Conservation (phyloP, 2,113 vertebrate genomes). For the Butorides virescens region DNA sequence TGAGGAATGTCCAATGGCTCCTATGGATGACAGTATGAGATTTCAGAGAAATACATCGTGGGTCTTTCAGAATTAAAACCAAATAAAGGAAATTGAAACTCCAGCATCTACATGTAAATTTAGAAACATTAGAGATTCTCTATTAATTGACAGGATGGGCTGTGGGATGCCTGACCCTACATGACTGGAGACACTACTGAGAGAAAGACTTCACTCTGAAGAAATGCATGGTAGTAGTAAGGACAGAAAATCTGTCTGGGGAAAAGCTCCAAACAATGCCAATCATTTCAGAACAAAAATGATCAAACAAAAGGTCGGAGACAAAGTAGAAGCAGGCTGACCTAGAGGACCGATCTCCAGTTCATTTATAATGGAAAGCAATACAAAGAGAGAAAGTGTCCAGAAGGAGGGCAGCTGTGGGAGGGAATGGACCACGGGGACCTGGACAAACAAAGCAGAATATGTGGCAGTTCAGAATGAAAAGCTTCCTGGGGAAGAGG, state of each 20-base stretch:
- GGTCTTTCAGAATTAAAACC: neutral
- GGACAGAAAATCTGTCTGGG: neutral
- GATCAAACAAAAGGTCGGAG: neutral
- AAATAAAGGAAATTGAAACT: neutral
- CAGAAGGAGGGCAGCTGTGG: neutral
- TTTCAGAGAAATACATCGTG: neutral
- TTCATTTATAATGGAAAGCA: neutral
- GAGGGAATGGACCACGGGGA: neutral
- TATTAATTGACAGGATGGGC: neutral
- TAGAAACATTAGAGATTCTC: neutral
- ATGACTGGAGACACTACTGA: neutral
- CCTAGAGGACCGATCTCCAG: neutral
- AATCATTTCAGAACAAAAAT: neutral
- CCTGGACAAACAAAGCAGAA: neutral
- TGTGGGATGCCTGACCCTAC: neutral
- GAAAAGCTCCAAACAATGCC: neutral
- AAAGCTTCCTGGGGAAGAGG: neutral
- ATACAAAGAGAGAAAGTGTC: neutral
- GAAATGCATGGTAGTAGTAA: neutral
- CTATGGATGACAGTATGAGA: neutral
- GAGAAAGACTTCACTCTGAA: neutral
- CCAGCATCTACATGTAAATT: neutral
- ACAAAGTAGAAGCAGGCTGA: neutral
- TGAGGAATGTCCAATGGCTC: rapidly evolving
- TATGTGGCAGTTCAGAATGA: neutral